Conservation (phyloP, 2,113 vertebrate species). For the Prunella fulvescens region DNA sequence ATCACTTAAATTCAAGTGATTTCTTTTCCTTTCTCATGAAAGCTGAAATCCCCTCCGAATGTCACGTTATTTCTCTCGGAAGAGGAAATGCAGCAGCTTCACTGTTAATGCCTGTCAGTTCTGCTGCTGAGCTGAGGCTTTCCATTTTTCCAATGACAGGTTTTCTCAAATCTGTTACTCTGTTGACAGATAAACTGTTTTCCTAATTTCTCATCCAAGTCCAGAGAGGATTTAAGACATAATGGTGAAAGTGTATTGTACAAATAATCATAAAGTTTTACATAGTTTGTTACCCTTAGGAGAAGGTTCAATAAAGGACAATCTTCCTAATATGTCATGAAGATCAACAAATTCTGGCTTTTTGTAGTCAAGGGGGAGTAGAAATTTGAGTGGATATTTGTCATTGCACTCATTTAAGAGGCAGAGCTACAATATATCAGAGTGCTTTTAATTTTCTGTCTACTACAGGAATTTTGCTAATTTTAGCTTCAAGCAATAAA, state of each 20-base stretch:
- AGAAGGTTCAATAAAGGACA: not conserved
- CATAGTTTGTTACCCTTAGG: not conserved
- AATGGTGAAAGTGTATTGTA: not conserved
- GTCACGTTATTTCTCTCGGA: rapidly evolving
- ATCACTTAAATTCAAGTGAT: not conserved
- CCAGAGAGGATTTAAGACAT: not conserved
- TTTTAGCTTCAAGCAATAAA: not conserved
- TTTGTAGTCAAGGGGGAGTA: not conserved
- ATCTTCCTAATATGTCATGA: not conserved
- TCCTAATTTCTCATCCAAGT: not conserved
- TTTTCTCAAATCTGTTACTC: not conserved
- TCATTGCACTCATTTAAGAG: not conserved
- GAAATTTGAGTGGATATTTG: not conserved
- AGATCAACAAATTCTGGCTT: not conserved
- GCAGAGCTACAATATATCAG: not conserved
- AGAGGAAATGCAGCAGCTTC: not conserved
- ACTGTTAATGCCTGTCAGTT: not conserved
- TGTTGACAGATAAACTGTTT: not conserved
- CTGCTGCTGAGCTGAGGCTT: not conserved
- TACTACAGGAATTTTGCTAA: not conserved
- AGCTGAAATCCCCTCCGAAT: not conserved
- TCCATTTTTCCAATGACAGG: not conserved
- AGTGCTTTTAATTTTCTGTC: not conserved
- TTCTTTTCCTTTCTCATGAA: not conserved
- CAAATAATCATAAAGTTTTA: not conserved